A percentile compares a stretch with the other conserved stretches of the same genome.
Evolutionary conservation across 1,140 invertebrate genomes (phyloP).

Genomic region (Nasonia longicornis): DNA sequence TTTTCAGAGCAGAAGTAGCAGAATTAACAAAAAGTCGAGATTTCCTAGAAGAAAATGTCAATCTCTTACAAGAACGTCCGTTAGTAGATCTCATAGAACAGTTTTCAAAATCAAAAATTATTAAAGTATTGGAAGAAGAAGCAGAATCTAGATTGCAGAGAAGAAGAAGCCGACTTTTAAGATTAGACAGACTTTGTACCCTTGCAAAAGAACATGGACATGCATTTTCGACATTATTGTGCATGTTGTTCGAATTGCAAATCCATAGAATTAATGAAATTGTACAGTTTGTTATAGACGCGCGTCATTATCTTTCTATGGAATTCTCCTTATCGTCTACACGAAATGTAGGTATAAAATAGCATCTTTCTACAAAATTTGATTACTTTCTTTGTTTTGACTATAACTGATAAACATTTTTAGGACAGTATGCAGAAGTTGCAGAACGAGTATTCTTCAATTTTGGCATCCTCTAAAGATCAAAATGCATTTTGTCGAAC

Average conservation of each 20-base stretch:
- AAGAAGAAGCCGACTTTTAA: slow-evolving; percentile 53
- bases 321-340: slow-evolving; percentile 58
- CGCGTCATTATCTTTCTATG: slow-evolving; percentile 57
- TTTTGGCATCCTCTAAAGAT: slow-evolving; percentile 46
- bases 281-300: slow-evolving; percentile 58
- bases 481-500: slow-evolving; percentile 59
- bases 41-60: slow-evolving; percentile 59
- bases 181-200: slow-evolving; percentile 56
- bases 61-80: slow-evolving; percentile 54
- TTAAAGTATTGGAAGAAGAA: slow-evolving; percentile 55
- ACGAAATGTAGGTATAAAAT: slow-evolving; percentile 58
- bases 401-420: slow-evolving; percentile 36
- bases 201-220: slow-evolving; percentile 60
- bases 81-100: slow-evolving; percentile 52
- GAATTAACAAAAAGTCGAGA: slow-evolving; percentile 56
- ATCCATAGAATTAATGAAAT: slow-evolving; percentile 55
- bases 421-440: slow-evolving; percentile 59
- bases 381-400: background rate
- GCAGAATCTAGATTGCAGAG: slow-evolving; percentile 51
- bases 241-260: slow-evolving; percentile 62
- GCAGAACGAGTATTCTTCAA: slow-evolving; percentile 55
- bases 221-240: slow-evolving; percentile 59
- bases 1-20: slow-evolving; percentile 56
- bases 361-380: background rate
- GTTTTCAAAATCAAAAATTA: slow-evolving; percentile 54